Percentiles rank a stretch among this genome's conserved stretches.
These are phyloP conservation scores for Scolanthus callimorphus DNA, from an alignment of 92 coral and sea anemone species.

Conservation along the genomic window DNA sequence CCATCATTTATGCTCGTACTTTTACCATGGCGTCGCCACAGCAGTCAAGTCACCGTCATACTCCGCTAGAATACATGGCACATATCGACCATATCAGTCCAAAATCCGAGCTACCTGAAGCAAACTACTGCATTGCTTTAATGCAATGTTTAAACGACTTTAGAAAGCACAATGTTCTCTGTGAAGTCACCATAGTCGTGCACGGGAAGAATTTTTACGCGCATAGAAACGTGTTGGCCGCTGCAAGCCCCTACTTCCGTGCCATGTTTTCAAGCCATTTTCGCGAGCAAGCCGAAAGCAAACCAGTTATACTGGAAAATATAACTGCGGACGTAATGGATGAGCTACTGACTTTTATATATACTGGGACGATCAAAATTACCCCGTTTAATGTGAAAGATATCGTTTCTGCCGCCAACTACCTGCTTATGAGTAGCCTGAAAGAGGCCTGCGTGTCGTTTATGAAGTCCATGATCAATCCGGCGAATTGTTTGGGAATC, in stretches of 20 bases:
- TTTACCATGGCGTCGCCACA: not conserved
- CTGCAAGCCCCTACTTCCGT: slow-evolving; percentile 97
- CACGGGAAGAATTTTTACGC: slow-evolving; percentile 79
- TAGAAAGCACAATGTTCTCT: slow-evolving; percentile 85
- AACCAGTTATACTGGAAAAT: slow-evolving; percentile 90
- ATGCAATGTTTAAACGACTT: slow-evolving; percentile 90
- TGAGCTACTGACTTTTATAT: slow-evolving; percentile 78
- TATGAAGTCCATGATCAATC: slow-evolving; percentile 89
- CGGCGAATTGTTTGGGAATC: slow-evolving; percentile 96
- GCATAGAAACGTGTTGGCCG: slow-evolving; percentile 89
- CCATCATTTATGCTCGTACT: too few relatives aligned
- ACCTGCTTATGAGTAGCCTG: slow-evolving; percentile 86
- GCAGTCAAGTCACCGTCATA: not conserved
- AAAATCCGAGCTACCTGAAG: slow-evolving; percentile 37
- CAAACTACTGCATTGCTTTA: slow-evolving; percentile 79
- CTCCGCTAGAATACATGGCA: slow-evolving; percentile 25
- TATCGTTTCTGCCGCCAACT: slow-evolving; percentile 91
- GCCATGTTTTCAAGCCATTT: slow-evolving; percentile 93
- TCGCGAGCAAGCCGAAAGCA: slow-evolving; percentile 88
- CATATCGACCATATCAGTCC: slow-evolving; percentile 14
- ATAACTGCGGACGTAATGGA: slow-evolving; percentile 90
- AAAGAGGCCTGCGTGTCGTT: slow-evolving; percentile 89
- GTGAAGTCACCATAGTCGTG: slow-evolving; percentile 89
- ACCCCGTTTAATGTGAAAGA: slow-evolving; percentile 96
- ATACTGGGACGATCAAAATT: slow-evolving; percentile 92